Percentiles rank a stretch among this genome's conserved stretches.
Evolutionary conservation across 92 coral and sea anemone genomes (phyloP).

Genomic region (Parazoanthus swiftii): DNA sequence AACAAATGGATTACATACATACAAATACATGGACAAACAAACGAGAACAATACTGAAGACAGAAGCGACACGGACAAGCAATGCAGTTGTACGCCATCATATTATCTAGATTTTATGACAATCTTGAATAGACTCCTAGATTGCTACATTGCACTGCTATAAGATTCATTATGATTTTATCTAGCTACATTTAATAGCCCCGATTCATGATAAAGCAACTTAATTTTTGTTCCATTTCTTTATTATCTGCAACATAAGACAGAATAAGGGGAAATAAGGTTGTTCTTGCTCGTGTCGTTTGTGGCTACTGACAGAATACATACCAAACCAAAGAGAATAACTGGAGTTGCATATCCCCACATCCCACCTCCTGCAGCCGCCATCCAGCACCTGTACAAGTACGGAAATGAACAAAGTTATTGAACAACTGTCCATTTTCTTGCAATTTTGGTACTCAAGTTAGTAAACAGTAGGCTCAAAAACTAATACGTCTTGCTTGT

Average conservation of each 20-base stretch:
- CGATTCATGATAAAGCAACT: too few relatives aligned
- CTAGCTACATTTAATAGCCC: too few relatives aligned
- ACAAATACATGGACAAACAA: neutral
- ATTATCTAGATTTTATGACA: neutral
- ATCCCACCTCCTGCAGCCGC: constrained; percentile 85
- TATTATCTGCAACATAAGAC: too few relatives aligned
- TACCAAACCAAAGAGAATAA: constrained; percentile 77
- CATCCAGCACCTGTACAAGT: constrained; percentile 84
- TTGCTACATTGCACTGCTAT: too few relatives aligned
- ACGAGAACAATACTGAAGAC: neutral
- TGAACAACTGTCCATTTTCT: too few relatives aligned
- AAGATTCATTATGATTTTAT: too few relatives aligned
- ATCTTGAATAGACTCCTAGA: too few relatives aligned
- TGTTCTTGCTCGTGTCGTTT: neutral
- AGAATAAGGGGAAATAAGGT: neutral
- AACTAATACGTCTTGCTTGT: too few relatives aligned
- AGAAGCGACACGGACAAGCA: neutral
- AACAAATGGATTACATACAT: neutral
- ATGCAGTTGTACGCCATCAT: too few relatives aligned
- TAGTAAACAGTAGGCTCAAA: too few relatives aligned
- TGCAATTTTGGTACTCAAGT: too few relatives aligned
- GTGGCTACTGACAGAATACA: neutral
- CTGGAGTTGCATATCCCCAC: constrained; percentile 96
- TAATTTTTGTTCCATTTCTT: too few relatives aligned
- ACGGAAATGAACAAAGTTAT: neutral